Evolutionary conservation across 2,797 vertebrate genomes (phyloP).

Genomic region (Megalops cyprinoides): DNA sequence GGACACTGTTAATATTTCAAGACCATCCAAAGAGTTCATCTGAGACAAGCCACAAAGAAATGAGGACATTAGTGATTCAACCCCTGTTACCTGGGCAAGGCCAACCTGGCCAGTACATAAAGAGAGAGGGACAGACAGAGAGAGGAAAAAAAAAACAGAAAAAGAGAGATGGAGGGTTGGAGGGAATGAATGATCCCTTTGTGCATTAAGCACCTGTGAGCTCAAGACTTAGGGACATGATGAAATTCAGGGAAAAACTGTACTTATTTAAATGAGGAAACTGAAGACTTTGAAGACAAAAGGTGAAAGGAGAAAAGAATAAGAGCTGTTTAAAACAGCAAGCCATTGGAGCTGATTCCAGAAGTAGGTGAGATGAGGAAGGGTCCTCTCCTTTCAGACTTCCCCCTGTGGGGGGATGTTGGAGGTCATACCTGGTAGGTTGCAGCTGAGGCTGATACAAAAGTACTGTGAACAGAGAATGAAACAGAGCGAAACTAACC

Average conservation of each 20-base stretch:
- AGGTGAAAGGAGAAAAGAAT: background rate
- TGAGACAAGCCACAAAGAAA: background rate
- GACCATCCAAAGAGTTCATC: background rate
- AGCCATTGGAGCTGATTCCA: background rate
- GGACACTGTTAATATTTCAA: slow-evolving; percentile 1
- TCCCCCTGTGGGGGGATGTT: slow-evolving; percentile 4
- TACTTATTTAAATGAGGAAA: slow-evolving; percentile 21
- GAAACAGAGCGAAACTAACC: background rate
- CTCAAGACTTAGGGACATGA: background rate
- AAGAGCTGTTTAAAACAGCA: background rate
- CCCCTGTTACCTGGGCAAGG: background rate
- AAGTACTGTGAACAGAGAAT: slow-evolving; percentile 14
- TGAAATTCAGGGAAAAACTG: slow-evolving; percentile 7
- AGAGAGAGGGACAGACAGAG: background rate
- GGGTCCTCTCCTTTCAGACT: slow-evolving; percentile 9
- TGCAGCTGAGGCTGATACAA: slow-evolving; percentile 13
- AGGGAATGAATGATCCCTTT: background rate
- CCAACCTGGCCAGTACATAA: background rate
- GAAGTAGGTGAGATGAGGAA: slow-evolving; percentile 21
- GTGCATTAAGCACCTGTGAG: background rate
- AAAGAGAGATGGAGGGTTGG: background rate
- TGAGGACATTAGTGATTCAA: background rate
- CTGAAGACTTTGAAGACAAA: background rate
- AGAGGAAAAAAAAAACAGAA: background rate
- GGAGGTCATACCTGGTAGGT: background rate